Base-by-base conservation (phyloP, 2,888 invertebrate genomes). In the Pristionchus mayeri region DNA sequence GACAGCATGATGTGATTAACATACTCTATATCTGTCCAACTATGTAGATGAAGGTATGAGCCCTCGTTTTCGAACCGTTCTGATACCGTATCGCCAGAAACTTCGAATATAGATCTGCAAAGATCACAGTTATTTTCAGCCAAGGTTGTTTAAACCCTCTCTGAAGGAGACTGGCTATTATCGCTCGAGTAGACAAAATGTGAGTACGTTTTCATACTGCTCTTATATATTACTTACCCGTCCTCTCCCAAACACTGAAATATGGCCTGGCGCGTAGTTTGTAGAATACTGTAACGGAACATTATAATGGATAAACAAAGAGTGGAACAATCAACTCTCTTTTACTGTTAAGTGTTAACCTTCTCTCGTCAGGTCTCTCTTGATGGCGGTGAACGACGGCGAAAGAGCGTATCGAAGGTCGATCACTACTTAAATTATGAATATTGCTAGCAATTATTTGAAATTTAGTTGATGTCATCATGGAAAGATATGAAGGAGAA, bases 181-280 rank as follows among this genome's bases (percentile, higher is more conserved):
- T 57, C 7, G 24, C 11, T n/a, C 6, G n/a, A 7, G 7, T 13
- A 57, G 24, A 13, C 57, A n/a, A n/a, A n/a, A n/a, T n/a, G 24
- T 57, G n/a, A 18, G 24, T 57, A 6, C n/a, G n/a, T n/a, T n/a
- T n/a, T n/a, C n/a, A n/a, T n/a, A n/a, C n/a, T n/a, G n/a, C n/a
- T n/a, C n/a, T n/a, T n/a, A n/a, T n/a, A 57, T 4, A 57, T 57
- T n/a, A 37, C 80, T 37, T 27, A 80, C 80, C 80, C 80, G 30
- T 80, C 80, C 80, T 80, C 80, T 0, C 80, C 80, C 4, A 80
- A 37, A 24, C 80, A 80, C 80, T 37, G 40, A n/a, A 71, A 40
- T 40, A 40, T 40, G 7, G 71, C 40, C 1, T 13, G 71, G 13
- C 40, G 71, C 37, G 71, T 71, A n/a, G 40, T 40, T 3, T 21